Conservation (phyloP, 2,888 invertebrate species). For the Buathra laborator region DNA sequence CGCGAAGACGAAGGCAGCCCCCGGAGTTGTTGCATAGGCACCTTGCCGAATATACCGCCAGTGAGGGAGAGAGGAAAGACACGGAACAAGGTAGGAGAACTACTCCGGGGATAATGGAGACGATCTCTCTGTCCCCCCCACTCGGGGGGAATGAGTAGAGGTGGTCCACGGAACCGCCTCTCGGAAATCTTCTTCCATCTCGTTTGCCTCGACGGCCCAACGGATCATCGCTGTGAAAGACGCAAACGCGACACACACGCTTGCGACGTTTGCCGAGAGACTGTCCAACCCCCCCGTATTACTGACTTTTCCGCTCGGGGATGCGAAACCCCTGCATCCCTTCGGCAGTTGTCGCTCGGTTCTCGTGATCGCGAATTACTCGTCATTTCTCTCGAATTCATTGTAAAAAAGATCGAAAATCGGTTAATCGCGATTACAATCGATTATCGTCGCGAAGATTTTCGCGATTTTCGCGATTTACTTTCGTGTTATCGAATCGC, state of each 20-base stretch:
- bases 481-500: not conserved
- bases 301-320: not conserved
- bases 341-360: not conserved
- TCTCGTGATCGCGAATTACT: not conserved
- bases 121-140: constrained; percentile 75
- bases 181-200: constrained; percentile 78
- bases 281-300: not conserved
- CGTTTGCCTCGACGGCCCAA: constrained; percentile 49
- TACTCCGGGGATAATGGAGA: constrained; percentile 69
- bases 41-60: constrained; percentile 11
- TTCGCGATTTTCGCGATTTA: not conserved
- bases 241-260: constrained; percentile 16
- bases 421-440: no score
- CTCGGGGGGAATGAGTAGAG: constrained; percentile 68
- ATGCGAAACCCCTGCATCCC: constrained; percentile 1
- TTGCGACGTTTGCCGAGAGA: constrained; percentile 20
- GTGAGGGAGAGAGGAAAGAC: constrained; percentile 38
- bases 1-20: not conserved
- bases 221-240: not conserved
- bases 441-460: no score
- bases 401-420: no score
- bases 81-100: constrained; percentile 28
- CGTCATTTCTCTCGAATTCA: not conserved
- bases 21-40: not conserved
- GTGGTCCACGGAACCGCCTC: constrained; percentile 84